A percentile compares a stretch with the other conserved stretches of the same genome.
phyloP scores from a whole-genome alignment of 23 tunicate genomes.

The Halocynthia aurantium region DNA sequence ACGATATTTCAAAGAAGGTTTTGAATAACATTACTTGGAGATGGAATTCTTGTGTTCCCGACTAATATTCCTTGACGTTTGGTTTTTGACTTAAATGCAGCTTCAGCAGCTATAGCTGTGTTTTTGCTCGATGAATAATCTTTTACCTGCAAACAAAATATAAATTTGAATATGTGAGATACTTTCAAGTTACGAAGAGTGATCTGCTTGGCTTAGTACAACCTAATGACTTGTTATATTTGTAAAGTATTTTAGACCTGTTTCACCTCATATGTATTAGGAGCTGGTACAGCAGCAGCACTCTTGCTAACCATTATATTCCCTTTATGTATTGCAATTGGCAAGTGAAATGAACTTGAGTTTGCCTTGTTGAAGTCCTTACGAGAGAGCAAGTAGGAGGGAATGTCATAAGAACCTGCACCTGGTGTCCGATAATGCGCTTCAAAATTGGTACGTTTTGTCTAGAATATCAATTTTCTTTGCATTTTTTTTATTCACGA shows the following conservation, averaged over 20 bases:
- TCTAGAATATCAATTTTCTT: constrained; percentile 3
- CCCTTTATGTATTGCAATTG: constrained; percentile 66
- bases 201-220: too few species aligned
- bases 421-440: constrained; percentile 33
- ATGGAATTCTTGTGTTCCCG: constrained; percentile 65
- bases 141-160: constrained; percentile 31
- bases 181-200: not conserved
- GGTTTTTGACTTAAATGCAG: constrained; percentile 78
- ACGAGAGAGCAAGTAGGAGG: constrained; percentile 50
- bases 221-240: not conserved
- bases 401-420: constrained; percentile 70
- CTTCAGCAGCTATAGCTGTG: constrained; percentile 50
- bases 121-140: constrained; percentile 35
- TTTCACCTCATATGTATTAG: constrained; percentile 66
- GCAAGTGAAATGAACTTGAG: constrained; percentile 70
- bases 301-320: constrained; percentile 26
- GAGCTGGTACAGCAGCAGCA: constrained; percentile 55
- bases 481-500: not conserved
- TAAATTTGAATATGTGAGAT: not conserved
- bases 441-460: constrained; percentile 13
- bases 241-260: not conserved
- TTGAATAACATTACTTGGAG: constrained; percentile 47
- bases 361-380: constrained; percentile 78
- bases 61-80: constrained; percentile 53
- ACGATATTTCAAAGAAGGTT: not conserved